A percentile compares a stretch with the other conserved stretches of the same genome.
Conservation (phyloP, 2,797 vertebrate species). For the Peromyscus eremicus region DNA sequence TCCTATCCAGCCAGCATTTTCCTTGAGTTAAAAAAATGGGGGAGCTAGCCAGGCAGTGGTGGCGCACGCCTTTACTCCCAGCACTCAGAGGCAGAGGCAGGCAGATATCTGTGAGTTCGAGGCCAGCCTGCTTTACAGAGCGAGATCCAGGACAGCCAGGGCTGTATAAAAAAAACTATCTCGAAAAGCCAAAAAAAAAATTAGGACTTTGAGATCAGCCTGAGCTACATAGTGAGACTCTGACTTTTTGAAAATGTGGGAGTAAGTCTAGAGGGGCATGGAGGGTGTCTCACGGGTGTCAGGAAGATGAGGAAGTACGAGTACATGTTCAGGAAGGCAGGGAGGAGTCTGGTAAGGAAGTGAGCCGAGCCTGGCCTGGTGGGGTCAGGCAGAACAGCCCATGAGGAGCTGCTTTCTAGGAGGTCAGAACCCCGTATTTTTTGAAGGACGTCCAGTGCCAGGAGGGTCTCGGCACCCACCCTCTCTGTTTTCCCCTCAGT, state of each 20-base stretch:
- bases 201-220: not conserved
- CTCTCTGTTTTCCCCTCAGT: conserved; percentile 85
- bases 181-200: not conserved
- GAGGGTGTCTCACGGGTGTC: not conserved
- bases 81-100: not conserved
- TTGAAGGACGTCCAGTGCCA: accelerated
- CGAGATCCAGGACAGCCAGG: not conserved
- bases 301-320: not conserved
- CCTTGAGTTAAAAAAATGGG: not conserved
- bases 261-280: not conserved
- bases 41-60: not conserved
- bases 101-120: not conserved
- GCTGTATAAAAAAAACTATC: not conserved
- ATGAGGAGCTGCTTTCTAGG: not conserved
- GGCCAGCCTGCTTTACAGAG: not conserved
- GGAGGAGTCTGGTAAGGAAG: not conserved
- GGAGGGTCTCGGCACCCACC: not conserved
- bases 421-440: not conserved
- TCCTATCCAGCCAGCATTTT: not conserved
- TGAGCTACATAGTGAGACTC: not conserved
- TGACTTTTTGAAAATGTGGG: not conserved
- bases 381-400: not conserved
- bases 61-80: no score
- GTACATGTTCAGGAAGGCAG: not conserved
- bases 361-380: not conserved